These are phyloP conservation scores for Digitonthophagus gazella DNA, from an alignment of 2,888 invertebrate genomes.

Conservation along the genomic window DNA sequence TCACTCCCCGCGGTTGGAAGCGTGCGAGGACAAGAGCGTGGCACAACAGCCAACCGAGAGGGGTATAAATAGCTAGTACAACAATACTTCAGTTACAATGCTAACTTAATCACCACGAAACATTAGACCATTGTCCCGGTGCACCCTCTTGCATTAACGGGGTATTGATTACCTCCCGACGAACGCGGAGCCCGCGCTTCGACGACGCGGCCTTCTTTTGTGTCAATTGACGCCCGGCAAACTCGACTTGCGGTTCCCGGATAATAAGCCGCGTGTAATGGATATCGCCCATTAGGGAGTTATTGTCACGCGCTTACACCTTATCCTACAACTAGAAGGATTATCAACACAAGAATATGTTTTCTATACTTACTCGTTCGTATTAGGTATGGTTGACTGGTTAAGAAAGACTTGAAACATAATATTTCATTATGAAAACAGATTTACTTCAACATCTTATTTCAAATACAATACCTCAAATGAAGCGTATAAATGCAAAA, in stretches of 20 bases:
- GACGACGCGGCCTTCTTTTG: not conserved
- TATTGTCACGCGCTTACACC: too few species aligned
- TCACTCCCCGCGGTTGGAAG: not conserved
- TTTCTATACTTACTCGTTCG: too few species aligned
- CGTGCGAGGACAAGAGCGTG: not conserved
- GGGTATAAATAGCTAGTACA: constrained; percentile 21
- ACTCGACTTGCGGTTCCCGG: not conserved
- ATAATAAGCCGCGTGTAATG: not conserved
- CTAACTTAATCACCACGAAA: constrained; percentile 25
- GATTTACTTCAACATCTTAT: too few species aligned
- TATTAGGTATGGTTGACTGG: too few species aligned
- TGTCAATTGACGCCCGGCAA: not conserved
- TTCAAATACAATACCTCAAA: too few species aligned
- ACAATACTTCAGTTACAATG: constrained; percentile 23
- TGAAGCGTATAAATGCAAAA: too few species aligned
- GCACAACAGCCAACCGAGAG: not conserved
- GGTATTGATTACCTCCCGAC: constrained; percentile 19
- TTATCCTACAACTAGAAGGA: too few species aligned
- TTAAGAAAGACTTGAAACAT: too few species aligned
- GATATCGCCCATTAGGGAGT: too few species aligned
- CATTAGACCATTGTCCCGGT: constrained; percentile 23
- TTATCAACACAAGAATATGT: too few species aligned
- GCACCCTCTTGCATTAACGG: constrained; percentile 22
- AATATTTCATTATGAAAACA: too few species aligned
- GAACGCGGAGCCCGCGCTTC: not conserved